Conservation (phyloP, 92 coral and sea anemone species). For the Siderastrea siderea region DNA sequence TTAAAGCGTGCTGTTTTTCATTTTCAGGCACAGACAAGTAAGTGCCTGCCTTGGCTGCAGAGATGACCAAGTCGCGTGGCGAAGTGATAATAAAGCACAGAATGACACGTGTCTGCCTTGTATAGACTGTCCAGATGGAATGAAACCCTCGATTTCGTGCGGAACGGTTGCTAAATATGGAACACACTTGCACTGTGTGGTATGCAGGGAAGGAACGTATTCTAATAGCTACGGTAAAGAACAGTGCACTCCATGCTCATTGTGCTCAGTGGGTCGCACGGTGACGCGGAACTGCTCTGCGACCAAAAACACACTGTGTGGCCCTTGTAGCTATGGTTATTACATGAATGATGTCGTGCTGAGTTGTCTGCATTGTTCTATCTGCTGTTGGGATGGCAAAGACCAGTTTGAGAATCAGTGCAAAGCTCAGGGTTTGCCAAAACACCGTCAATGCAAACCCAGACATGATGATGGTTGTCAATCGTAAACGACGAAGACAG, state of each 20-base stretch:
- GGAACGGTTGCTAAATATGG: slow-evolving; percentile 10
- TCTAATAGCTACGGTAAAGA: not conserved
- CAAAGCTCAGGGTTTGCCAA: slow-evolving; percentile 27
- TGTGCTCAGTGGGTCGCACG: slow-evolving; percentile 3
- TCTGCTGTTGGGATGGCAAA: slow-evolving; percentile 31
- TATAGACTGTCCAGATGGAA: slow-evolving; percentile 41
- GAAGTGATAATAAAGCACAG: not conserved
- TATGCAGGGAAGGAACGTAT: slow-evolving; percentile 13
- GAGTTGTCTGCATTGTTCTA: slow-evolving; percentile 21
- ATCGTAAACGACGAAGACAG: not conserved
- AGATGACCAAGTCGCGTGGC: slow-evolving; percentile 22
- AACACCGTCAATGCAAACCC: slow-evolving; percentile 10
- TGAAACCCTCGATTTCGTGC: slow-evolving; percentile 20
- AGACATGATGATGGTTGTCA: slow-evolving; percentile 8
- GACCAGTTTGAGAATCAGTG: slow-evolving; percentile 16
- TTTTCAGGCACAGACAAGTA: not conserved
- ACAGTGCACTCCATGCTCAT: slow-evolving; percentile 15
- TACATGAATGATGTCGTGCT: slow-evolving; percentile 7
- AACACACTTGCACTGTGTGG: slow-evolving; percentile 21
- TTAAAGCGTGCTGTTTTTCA: not conserved
- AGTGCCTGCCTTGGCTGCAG: slow-evolving; percentile 5
- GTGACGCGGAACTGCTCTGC: slow-evolving; percentile 21
- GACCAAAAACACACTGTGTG: slow-evolving; percentile 11
- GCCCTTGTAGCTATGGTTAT: slow-evolving; percentile 5
- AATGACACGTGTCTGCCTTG: slow-evolving; percentile 24